A percentile compares a stretch with the other conserved stretches of the same genome.
These are phyloP conservation scores for Sus cebifrons DNA, from an alignment of 2,797 vertebrate species.

Conservation along the genomic window DNA sequence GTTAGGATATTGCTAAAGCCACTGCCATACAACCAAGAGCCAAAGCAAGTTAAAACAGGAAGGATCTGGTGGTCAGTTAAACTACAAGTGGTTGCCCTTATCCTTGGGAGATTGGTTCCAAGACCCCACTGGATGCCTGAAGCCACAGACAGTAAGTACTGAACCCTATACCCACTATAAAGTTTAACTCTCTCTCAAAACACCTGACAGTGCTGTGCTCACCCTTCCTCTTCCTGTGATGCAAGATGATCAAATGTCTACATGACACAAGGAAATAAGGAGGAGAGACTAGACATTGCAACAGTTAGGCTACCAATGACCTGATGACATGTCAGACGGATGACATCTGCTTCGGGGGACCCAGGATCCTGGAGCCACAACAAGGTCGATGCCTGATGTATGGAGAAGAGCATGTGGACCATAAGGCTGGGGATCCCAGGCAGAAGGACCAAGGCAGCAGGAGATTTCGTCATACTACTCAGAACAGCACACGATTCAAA, in stretches of 20 bases:
- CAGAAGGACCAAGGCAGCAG: background rate
- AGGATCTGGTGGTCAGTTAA: background rate
- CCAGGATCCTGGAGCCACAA: too few species aligned
- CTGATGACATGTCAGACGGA: too few species aligned
- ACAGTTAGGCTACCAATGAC: too few species aligned
- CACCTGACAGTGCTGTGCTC: background rate
- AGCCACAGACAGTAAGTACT: background rate
- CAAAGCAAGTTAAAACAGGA: background rate
- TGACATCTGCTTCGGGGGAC: too few species aligned
- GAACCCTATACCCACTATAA: too few species aligned
- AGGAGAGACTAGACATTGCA: background rate
- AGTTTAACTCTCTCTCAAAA: background rate
- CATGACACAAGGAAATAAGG: background rate
- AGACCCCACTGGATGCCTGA: fast-evolving
- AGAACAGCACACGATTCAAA: fast-evolving
- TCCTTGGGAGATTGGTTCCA: fast-evolving
- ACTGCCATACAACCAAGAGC: background rate
- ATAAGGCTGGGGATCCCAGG: background rate
- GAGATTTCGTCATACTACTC: background rate
- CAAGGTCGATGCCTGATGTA: background rate
- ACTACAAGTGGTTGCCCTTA: too few species aligned
- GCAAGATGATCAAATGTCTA: background rate
- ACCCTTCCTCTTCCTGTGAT: background rate
- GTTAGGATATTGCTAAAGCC: background rate
- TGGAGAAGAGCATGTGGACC: background rate